These are phyloP conservation scores for Agelas oroides DNA, from an alignment of 37 sponge, comb jelly and placozoan species.

Conservation along the genomic window DNA sequence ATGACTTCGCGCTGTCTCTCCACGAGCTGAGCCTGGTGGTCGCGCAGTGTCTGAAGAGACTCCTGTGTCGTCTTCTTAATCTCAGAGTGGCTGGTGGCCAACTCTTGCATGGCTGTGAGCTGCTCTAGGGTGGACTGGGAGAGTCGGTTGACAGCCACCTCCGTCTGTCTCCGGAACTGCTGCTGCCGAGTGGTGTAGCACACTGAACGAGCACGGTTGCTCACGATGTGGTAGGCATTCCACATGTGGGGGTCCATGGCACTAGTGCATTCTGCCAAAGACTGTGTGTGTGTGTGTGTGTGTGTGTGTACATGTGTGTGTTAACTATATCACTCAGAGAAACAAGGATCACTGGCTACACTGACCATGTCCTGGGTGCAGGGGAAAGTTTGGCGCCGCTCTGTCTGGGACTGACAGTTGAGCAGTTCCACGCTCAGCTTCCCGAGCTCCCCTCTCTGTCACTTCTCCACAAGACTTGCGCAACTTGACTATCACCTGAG, in stretches of 20 bases:
- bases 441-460: slow-evolving; percentile 80
- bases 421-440: slow-evolving; percentile 79
- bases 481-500: slow-evolving; percentile 53
- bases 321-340: too few species aligned
- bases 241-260: slow-evolving; percentile 79
- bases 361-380: slow-evolving; percentile 83
- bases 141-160: slow-evolving; percentile 73
- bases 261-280: slow-evolving; percentile 84
- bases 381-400: slow-evolving; percentile 61
- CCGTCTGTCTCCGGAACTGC: slow-evolving; percentile 78
- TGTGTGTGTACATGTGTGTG: too few species aligned
- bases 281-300: slow-evolving; percentile 24
- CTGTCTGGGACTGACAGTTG: slow-evolving; percentile 81
- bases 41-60: not conserved
- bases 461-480: slow-evolving; percentile 71
- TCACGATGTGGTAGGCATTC: slow-evolving; percentile 90
- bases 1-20: slow-evolving; percentile 31
- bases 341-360: not conserved
- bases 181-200: slow-evolving; percentile 84
- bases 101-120: slow-evolving; percentile 33
- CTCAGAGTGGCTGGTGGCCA: slow-evolving; percentile 39
- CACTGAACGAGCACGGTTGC: slow-evolving; percentile 85
- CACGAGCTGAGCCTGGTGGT: slow-evolving; percentile 29
- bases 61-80: not conserved
- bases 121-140: slow-evolving; percentile 64